phyloP scores from a whole-genome alignment of 2,113 vertebrate genomes.

The Peromyscus polionotus region DNA sequence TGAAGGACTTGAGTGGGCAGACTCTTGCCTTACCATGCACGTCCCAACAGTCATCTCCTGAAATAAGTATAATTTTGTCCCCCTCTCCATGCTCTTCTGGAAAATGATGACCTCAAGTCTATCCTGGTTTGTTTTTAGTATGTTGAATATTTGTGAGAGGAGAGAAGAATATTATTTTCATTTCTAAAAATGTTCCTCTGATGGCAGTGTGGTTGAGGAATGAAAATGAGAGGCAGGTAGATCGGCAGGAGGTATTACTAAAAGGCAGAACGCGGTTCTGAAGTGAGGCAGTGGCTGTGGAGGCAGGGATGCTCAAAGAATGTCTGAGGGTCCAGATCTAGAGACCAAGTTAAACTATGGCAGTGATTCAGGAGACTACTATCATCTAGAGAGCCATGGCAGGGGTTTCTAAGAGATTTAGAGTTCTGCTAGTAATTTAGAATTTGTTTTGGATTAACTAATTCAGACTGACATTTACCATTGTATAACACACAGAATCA shows the following conservation, averaged over 20 bases:
- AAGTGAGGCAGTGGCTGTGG: too few relatives aligned
- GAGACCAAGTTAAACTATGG: not conserved
- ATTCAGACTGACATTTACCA: not conserved
- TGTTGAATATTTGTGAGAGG: not conserved
- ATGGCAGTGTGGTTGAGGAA: not conserved
- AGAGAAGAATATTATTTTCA: constrained; percentile 30
- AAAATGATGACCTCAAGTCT: not conserved
- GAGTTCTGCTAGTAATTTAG: not conserved
- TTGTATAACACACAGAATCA: not conserved
- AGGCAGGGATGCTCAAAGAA: not conserved
- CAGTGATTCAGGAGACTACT: not conserved
- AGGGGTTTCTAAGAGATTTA: not conserved
- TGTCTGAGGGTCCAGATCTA: not conserved
- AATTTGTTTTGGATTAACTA: not conserved
- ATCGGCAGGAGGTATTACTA: not conserved
- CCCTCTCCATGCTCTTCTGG: not conserved
- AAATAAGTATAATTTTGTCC: not conserved
- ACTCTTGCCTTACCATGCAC: not conserved
- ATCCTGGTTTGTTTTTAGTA: not conserved
- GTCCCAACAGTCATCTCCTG: not conserved
- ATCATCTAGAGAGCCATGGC: not conserved
- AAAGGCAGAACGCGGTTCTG: not conserved
- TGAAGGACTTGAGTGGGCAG: not conserved
- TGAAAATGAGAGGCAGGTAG: not conserved
- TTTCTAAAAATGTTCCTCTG: not conserved